Evolutionary conservation across 2,888 invertebrate genomes (phyloP).

Genomic region (Idaea aversata): DNA sequence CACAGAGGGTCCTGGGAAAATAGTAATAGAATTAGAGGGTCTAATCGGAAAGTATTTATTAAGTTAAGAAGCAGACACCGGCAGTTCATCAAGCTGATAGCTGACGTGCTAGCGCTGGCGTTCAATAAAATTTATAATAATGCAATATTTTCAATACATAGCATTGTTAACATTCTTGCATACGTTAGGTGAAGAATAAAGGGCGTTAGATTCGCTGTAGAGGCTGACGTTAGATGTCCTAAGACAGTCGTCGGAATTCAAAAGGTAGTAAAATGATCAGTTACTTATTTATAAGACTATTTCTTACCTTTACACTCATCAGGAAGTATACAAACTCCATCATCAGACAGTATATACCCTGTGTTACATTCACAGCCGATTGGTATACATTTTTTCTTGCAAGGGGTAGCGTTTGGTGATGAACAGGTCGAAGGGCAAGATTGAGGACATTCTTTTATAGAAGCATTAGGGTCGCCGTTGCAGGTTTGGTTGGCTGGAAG

Average conservation of each 20-base stretch:
- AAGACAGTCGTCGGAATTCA: background rate
- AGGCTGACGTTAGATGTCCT: background rate
- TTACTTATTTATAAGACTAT: background rate
- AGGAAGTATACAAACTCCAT: conserved; percentile 37
- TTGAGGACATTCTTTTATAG: conserved; percentile 32
- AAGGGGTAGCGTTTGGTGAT: conserved; percentile 33
- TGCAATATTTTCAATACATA: too few species aligned
- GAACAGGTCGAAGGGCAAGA: conserved; percentile 45
- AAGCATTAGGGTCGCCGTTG: conserved; percentile 42
- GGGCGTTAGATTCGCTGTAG: background rate
- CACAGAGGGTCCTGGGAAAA: too few species aligned
- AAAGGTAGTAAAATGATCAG: too few species aligned
- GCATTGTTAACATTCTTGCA: too few species aligned
- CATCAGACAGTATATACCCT: conserved; percentile 34
- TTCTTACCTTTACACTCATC: conserved; percentile 43
- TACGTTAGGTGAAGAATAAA: too few species aligned
- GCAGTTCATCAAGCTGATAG: too few species aligned
- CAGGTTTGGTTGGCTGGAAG: conserved; percentile 33
- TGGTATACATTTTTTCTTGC: conserved; percentile 30
- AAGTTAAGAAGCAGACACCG: too few species aligned
- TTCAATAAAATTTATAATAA: too few species aligned
- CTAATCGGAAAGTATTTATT: too few species aligned
- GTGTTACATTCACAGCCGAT: conserved; percentile 44
- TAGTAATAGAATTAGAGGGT: too few species aligned
- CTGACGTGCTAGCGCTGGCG: too few species aligned